phyloP scores from a whole-genome alignment of 2,797 vertebrate species.

The Oceanodroma leucorhoa region DNA sequence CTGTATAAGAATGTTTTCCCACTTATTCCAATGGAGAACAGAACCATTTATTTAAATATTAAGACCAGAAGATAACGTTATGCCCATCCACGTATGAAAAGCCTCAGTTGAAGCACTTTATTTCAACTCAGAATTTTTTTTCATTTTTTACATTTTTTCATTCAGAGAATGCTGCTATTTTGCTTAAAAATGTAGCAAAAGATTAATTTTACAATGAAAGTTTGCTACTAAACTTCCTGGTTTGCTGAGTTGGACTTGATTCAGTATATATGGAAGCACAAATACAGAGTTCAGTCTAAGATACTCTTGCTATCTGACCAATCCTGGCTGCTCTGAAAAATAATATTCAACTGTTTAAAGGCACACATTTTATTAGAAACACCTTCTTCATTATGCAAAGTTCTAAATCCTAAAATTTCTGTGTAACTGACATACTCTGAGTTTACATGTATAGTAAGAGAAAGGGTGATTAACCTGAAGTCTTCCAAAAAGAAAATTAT shows the following conservation, averaged over 20 bases:
- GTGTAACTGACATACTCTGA: not conserved
- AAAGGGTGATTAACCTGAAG: not conserved
- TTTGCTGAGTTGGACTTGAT: not conserved
- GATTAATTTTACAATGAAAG: not conserved
- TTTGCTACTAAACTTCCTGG: not conserved
- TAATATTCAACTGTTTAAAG: not conserved
- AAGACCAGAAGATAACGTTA: not conserved
- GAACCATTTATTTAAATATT: not conserved
- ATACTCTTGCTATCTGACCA: not conserved
- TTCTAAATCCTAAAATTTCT: not conserved
- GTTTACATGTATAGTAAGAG: not conserved
- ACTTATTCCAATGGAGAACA: not conserved
- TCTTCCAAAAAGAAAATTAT: not conserved
- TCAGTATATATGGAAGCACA: not conserved
- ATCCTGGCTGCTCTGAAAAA: not conserved
- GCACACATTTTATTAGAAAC: not conserved
- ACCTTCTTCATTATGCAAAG: not conserved
- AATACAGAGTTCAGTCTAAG: not conserved
- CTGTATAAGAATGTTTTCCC: not conserved
- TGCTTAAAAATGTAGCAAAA: not conserved
- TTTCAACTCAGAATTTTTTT: not conserved
- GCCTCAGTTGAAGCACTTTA: not conserved
- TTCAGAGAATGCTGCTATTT: not conserved
- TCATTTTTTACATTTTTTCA: not conserved
- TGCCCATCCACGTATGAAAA: not conserved